Base-by-base conservation (phyloP, 2,888 invertebrate species). In the Herminia tarsipennalis region DNA sequence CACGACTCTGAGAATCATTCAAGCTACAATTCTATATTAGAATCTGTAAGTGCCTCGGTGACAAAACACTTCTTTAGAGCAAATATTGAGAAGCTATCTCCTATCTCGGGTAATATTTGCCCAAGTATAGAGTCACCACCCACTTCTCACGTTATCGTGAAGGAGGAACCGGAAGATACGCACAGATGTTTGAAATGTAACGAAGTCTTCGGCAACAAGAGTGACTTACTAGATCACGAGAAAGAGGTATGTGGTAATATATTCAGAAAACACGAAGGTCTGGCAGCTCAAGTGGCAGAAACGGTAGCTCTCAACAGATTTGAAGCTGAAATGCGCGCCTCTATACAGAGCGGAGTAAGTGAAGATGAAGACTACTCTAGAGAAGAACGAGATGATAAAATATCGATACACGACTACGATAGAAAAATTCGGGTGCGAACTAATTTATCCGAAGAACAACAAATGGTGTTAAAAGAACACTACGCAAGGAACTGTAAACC, bases 391-490 rank as follows among this genome's bases (percentile, higher is more conserved):
- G 88, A 93, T 41, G 92, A 93, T 44, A 92, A 92, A 70, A 92
- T 91, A 27, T 86, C 92, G 22, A 84, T 93, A 39, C 89, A 92
- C 37, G 94, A 94, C 65, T 93, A 92, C 12, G 96, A 95, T 25
- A 93, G 96, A 56, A 96, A 97, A 79, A 97, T 97, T 8, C 94
- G 99, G 63, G 98, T 98, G 1, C 94, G 99, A 46, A 98, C 98
- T 4, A 95, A 98, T 56, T 96, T 99, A 55, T 97, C 96, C 28
- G 99, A 99, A 73, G 98, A 98, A 76, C 99, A 99, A 81, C 94
- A 98, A 73, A 94, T 94, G 28, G 93, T 98, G 41, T 92, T 99
- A 38, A 97, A 97, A 77, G 95, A 96, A 53, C 96, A 98, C 78
- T 99, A 98, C 81, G 93, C 96, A 35, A 83, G 95, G 12, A 99